Percentiles rank a stretch among this genome's conserved stretches.
phyloP scores from a whole-genome alignment of 2,797 vertebrate species.

The Sebastes hopkinsi region DNA sequence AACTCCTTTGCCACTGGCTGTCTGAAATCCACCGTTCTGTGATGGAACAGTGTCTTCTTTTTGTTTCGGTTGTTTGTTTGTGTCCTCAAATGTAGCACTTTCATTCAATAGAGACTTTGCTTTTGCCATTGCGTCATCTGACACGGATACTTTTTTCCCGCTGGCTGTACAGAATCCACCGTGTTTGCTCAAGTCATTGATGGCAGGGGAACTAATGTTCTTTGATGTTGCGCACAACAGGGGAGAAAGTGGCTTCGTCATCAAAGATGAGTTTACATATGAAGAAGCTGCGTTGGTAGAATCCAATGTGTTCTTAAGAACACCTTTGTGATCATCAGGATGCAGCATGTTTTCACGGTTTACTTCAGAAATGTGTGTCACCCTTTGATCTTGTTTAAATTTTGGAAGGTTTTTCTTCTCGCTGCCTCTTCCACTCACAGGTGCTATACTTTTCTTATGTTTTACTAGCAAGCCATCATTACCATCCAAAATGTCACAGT shows the following conservation, averaged over 20 bases:
- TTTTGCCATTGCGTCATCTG: conserved; percentile 79
- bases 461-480: background rate
- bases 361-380: conserved; percentile 70
- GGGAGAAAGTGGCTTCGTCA: conserved; percentile 69
- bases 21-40: conserved; percentile 55
- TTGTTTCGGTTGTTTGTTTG: conserved; percentile 31
- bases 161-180: conserved; percentile 80
- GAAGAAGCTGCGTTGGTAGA: conserved; percentile 70
- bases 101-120: conserved; percentile 80
- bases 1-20: conserved; percentile 84
- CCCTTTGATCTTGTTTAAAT: conserved; percentile 66
- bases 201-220: background rate
- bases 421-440: background rate
- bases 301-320: conserved; percentile 77
- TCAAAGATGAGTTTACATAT: conserved; percentile 69
- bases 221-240: conserved; percentile 28
- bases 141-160: conserved; percentile 80
- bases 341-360: background rate
- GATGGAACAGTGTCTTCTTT: conserved; percentile 65
- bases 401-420: conserved; percentile 25
- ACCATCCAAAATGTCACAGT: conserved; percentile 15
- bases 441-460: background rate
- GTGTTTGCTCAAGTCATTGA: background rate
- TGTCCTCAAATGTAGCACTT: conserved; percentile 44
- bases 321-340: conserved; percentile 34